Evolutionary conservation across 2,888 invertebrate species (phyloP), one percentile per base, ranked within the genome.

Genomic region (Tachystola acroxantha): DNA sequence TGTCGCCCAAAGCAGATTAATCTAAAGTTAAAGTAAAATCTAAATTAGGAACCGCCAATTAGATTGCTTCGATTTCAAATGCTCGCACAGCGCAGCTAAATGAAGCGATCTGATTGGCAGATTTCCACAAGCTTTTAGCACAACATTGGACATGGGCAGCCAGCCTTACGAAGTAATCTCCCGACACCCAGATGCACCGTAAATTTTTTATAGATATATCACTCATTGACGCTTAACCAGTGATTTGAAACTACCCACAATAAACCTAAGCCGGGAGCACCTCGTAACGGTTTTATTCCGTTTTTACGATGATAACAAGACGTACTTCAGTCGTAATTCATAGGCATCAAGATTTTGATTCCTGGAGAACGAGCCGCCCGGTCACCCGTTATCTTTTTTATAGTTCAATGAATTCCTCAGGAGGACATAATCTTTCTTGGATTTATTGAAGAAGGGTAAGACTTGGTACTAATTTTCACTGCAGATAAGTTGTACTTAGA

Each of bases 251-350:
- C 29, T 34, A 41, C 39, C 38, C 20, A 9, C 32, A 32, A 16
- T 57, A 48, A 53, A 56, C 41, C 25, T 32, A 11, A 40, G 36
- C 39, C 40, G 40, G 43, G 40, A 64, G 54, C 48, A 54, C 47
- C 46, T 72, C 73, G 62, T 74, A 70, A 75, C 57, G 14, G 34
- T 52, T 72, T 73, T 71, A 73, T 74, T 69, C 74, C 57, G 14
- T 34, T 52, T 72, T 73, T 71, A 73, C 59, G 64, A 49, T 70
- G 29, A 30, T 30, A 30, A 35, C 29, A 30, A 57, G 53, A 57
- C 53, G 42, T 39, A 42, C 19, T 30, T 30, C 16, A 6, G 14
- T 16, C 16, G n/a, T 30, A 30, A 10, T 3, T 1, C 25, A 26
- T 26, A 25, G 6, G 4, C 27, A 24, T 29, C 36, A 36, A 35